phyloP scores from a whole-genome alignment of 2,888 invertebrate species.

The Chalcosyrphus nemorum region DNA sequence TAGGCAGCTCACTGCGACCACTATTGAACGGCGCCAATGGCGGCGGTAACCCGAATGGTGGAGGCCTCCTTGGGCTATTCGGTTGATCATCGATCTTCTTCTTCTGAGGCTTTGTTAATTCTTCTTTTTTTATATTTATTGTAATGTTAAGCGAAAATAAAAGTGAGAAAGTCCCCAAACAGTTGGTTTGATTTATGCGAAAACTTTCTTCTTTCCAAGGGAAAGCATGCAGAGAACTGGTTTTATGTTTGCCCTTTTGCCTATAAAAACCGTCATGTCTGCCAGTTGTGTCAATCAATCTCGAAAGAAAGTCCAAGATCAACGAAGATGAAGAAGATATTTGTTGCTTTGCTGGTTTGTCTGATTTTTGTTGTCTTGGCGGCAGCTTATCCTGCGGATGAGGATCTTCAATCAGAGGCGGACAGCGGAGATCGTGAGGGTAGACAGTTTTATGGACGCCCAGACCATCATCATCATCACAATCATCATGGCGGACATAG shows the following conservation, averaged over 20 bases:
- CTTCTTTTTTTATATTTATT: conserved; percentile 44
- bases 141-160: conserved; percentile 36
- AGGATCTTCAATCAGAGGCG: background rate
- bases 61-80: conserved; percentile 61
- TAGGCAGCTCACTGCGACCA: conserved; percentile 31
- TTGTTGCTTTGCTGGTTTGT: conserved; percentile 36
- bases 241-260: background rate
- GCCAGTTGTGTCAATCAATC: background rate
- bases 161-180: conserved; percentile 8
- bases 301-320: conserved; percentile 3
- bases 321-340: conserved; percentile 36
- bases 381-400: conserved; percentile 28
- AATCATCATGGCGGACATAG: conserved; percentile 33
- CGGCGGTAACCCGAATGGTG: conserved; percentile 72
- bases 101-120: background rate
- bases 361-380: conserved; percentile 1
- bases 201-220: conserved; percentile 12
- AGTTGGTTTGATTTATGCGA: conserved; percentile 23
- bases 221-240: background rate
- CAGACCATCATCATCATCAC: conserved; percentile 14
- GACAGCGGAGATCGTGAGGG: conserved; percentile 26
- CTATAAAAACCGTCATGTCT: conserved; percentile 40
- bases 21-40: conserved; percentile 49
- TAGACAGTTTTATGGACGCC: conserved; percentile 7
- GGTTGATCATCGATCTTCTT: conserved; percentile 25